phyloP scores from a whole-genome alignment of 2,888 invertebrate species.

The Metopia argyrocephala region DNA sequence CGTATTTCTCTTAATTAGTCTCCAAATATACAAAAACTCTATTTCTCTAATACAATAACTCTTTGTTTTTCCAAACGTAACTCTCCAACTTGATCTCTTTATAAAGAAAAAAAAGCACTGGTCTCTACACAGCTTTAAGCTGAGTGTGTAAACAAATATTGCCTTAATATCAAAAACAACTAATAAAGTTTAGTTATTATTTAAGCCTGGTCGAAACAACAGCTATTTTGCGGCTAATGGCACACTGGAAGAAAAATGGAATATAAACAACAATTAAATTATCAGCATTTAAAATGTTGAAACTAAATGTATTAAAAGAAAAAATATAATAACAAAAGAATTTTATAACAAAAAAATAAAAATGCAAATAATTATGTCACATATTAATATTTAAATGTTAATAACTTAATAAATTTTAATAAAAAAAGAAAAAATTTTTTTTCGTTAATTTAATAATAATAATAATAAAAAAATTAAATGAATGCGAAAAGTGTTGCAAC shows the following conservation, averaged over 20 bases:
- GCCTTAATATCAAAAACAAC: slow-evolving; percentile 20
- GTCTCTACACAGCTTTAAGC: slow-evolving; percentile 19
- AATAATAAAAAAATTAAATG: not conserved
- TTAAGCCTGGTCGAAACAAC: slow-evolving; percentile 51
- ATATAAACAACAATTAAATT: too few relatives aligned
- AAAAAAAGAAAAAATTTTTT: slow-evolving; percentile 12
- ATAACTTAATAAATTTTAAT: slow-evolving; percentile 30
- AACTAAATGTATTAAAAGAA: not conserved
- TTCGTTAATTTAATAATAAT: not conserved
- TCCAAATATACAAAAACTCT: too few relatives aligned
- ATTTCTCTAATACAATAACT: too few relatives aligned
- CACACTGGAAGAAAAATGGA: not conserved
- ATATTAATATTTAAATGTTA: slow-evolving; percentile 13
- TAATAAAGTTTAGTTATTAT: slow-evolving; percentile 46
- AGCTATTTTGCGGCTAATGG: slow-evolving; percentile 28
- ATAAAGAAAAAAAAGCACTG: slow-evolving; percentile 20
- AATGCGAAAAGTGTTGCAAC: not conserved
- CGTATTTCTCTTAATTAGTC: too few relatives aligned
- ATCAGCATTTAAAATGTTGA: too few relatives aligned
- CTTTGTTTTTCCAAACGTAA: not conserved
- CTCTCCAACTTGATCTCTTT: not conserved
- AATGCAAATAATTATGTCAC: slow-evolving; percentile 2
- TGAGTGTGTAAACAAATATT: slow-evolving; percentile 20
- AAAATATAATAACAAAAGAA: not conserved
- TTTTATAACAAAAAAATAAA: not conserved